These are phyloP conservation scores for Drosophila atripex DNA, from an alignment of 2,888 invertebrate genomes.

Conservation along the genomic window DNA sequence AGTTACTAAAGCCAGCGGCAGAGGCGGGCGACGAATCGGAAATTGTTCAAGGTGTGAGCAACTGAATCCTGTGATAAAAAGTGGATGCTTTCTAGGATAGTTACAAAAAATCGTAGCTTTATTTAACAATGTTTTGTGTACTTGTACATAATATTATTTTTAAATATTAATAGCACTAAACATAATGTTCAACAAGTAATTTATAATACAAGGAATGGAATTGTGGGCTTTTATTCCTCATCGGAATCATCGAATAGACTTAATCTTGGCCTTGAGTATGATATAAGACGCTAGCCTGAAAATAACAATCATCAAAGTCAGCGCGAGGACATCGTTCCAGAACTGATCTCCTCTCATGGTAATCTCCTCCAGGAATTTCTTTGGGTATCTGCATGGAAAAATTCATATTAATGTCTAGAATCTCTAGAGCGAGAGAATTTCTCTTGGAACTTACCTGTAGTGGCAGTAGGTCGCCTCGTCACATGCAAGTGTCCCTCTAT, in stretches of 20 bases:
- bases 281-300: slow-evolving; percentile 88
- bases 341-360: slow-evolving; percentile 92
- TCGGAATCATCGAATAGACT: slow-evolving; percentile 81
- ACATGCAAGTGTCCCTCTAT: slow-evolving; percentile 91
- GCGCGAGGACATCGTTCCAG: slow-evolving; percentile 91
- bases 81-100: slow-evolving; percentile 24
- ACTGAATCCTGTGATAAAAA: slow-evolving; percentile 64
- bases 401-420: not conserved
- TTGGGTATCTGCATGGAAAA: slow-evolving; percentile 87
- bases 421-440: too few species aligned
- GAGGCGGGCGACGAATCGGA: slow-evolving; percentile 4
- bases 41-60: slow-evolving; percentile 37
- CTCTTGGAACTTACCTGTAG: slow-evolving; percentile 86
- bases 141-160: slow-evolving; percentile 55
- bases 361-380: slow-evolving; percentile 92
- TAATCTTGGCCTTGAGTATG: slow-evolving; percentile 91
- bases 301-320: slow-evolving; percentile 88
- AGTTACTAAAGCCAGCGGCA: slow-evolving; percentile 39
- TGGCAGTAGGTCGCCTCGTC: slow-evolving; percentile 90
- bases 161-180: slow-evolving; percentile 73
- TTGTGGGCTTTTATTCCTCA: slow-evolving; percentile 22
- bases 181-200: slow-evolving; percentile 69
- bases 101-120: slow-evolving; percentile 51
- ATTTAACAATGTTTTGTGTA: slow-evolving; percentile 67
- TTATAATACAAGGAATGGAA: slow-evolving; percentile 65